Conservation (phyloP, 2,797 vertebrate species). For the Zenarchopterus dispar region DNA sequence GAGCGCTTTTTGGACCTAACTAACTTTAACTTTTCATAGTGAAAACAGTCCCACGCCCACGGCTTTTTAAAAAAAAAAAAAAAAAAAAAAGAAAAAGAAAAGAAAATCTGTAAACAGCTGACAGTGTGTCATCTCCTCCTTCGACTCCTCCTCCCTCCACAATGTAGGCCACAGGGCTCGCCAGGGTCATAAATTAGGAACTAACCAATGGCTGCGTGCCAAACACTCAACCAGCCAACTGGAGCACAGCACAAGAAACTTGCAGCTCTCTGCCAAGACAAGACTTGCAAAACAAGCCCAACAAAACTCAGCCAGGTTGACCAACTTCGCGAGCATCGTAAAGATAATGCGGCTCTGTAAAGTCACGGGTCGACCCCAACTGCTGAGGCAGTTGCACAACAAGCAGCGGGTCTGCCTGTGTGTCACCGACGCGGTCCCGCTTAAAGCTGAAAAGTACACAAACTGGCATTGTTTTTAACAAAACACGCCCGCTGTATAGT, state of each 20-base stretch:
- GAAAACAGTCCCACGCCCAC: slow-evolving; percentile 50
- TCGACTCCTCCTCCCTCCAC: slow-evolving; percentile 31
- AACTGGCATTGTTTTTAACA: neutral
- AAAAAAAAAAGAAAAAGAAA: too few relatives aligned
- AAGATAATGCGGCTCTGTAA: neutral
- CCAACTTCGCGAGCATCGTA: neutral
- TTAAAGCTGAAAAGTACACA: neutral
- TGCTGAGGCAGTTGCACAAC: neutral
- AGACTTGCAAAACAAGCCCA: slow-evolving; percentile 51
- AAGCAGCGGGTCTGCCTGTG: slow-evolving; percentile 1
- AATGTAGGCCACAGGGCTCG: slow-evolving; percentile 48
- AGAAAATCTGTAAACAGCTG: slow-evolving; percentile 61
- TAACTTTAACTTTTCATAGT: slow-evolving; percentile 40
- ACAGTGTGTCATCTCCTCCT: slow-evolving; percentile 65
- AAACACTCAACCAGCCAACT: slow-evolving; percentile 49
- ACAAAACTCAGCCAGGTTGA: slow-evolving; percentile 14
- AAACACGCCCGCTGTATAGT: neutral
- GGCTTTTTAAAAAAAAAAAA: slow-evolving; percentile 50
- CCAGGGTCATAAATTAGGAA: slow-evolving; percentile 61
- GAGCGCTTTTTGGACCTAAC: slow-evolving; percentile 24
- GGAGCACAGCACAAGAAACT: slow-evolving; percentile 37
- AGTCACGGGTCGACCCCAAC: neutral
- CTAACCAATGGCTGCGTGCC: slow-evolving; percentile 47
- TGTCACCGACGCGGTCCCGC: neutral
- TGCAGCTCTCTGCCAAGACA: slow-evolving; percentile 28